These are phyloP conservation scores for Sinohyriopsis cumingii DNA, from an alignment of 2,888 invertebrate species.

Conservation along the genomic window DNA sequence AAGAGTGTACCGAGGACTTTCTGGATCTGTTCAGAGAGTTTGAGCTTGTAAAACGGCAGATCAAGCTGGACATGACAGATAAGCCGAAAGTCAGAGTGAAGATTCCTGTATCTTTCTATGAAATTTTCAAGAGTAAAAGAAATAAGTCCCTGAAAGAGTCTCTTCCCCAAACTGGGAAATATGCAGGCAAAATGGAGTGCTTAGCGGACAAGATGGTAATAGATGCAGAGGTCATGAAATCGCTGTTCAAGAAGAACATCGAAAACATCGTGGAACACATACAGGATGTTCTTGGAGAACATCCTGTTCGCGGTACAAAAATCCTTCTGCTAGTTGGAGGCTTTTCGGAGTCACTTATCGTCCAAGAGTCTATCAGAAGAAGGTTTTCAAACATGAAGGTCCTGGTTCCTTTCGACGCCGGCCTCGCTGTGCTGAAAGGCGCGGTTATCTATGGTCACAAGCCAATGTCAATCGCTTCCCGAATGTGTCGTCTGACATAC, in stretches of 20 bases:
- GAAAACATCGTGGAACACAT: constrained; percentile 28
- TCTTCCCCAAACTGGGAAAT: constrained; percentile 12
- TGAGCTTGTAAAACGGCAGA: constrained; percentile 23
- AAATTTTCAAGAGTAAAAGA: constrained; percentile 15
- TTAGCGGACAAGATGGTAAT: constrained; percentile 28
- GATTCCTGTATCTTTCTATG: constrained; percentile 22
- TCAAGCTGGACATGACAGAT: constrained; percentile 21
- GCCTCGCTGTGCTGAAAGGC: constrained; percentile 30
- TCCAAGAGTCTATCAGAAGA: constrained; percentile 21
- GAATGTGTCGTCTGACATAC: constrained; percentile 29
- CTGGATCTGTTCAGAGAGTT: constrained; percentile 28
- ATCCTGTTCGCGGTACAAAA: constrained; percentile 20
- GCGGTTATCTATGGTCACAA: constrained; percentile 36
- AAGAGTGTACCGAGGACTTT: constrained; percentile 24
- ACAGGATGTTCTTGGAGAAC: constrained; percentile 24
- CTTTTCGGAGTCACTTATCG: constrained; percentile 31
- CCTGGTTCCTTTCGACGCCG: constrained; percentile 30
- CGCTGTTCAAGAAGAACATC: constrained; percentile 24
- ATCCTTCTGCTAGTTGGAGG: constrained; percentile 32
- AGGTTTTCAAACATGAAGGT: constrained; percentile 30
- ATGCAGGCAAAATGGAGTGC: constrained; percentile 20
- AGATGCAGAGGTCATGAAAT: constrained; percentile 20
- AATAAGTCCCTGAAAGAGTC: constrained; percentile 5
- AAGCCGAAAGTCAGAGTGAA: constrained; percentile 18
- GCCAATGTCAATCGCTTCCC: constrained; percentile 28